Evolutionary conservation across 1,140 invertebrate genomes (phyloP).

Genomic region (Bombus waltoni): DNA sequence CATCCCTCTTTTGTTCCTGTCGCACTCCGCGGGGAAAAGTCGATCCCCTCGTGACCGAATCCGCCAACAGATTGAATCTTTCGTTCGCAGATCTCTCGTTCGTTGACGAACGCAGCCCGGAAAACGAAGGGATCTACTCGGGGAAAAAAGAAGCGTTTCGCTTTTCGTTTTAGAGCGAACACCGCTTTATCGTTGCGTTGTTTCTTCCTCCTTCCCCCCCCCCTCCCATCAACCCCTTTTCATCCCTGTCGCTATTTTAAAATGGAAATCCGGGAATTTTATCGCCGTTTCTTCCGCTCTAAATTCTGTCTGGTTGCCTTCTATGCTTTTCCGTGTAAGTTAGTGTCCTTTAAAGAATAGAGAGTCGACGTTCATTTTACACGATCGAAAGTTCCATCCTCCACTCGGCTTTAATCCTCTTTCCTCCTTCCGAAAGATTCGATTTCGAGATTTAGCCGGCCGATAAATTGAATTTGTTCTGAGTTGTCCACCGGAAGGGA

Average conservation of each 20-base stretch:
- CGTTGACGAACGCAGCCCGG: neutral
- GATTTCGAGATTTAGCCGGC: slow-evolving; percentile 37
- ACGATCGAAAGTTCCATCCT: slow-evolving; percentile 8
- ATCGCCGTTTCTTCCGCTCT: neutral
- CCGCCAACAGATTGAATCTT: slow-evolving; percentile 29
- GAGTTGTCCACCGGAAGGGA: slow-evolving; percentile 1
- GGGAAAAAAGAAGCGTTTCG: neutral
- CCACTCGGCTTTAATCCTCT: slow-evolving; percentile 9
- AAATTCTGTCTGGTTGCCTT: neutral
- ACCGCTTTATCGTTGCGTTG: neutral
- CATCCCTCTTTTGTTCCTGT: neutral
- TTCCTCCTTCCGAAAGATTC: slow-evolving; percentile 31
- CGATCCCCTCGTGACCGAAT: neutral
- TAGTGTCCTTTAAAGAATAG: neutral
- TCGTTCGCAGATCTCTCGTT: slow-evolving; percentile 7
- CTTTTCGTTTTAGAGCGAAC: neutral
- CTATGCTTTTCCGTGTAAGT: neutral
- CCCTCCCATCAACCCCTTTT: too few relatives aligned
- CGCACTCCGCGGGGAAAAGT: neutral
- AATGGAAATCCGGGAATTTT: neutral
- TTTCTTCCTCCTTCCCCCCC: neutral
- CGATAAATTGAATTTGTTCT: slow-evolving; percentile 46
- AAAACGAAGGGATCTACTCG: neutral
- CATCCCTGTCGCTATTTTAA: neutral
- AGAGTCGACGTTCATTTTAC: slow-evolving; percentile 4